Percentiles rank a stretch among this genome's conserved stretches.
These are phyloP conservation scores for Pseudomugil gertrudae DNA, from an alignment of 2,797 vertebrate species.

Conservation along the genomic window DNA sequence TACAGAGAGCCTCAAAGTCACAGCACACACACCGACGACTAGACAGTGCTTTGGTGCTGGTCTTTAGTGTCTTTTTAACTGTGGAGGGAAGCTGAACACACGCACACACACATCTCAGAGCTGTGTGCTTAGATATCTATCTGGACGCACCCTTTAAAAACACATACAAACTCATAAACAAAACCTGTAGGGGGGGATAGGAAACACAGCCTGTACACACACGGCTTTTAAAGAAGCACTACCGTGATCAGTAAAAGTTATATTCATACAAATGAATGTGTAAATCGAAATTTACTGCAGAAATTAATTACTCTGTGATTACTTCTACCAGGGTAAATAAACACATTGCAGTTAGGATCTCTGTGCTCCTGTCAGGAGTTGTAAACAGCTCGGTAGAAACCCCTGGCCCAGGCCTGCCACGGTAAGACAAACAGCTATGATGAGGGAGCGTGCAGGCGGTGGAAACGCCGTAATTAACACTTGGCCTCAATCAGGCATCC, in stretches of 20 bases:
- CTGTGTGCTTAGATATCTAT: slow-evolving; percentile 74
- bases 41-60: slow-evolving; percentile 38
- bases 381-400: slow-evolving; percentile 46
- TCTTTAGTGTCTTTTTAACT: slow-evolving; percentile 55
- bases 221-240: rapidly evolving
- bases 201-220: slow-evolving; percentile 1
- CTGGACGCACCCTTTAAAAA: slow-evolving; percentile 74
- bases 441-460: slow-evolving; percentile 50
- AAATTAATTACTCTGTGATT: slow-evolving; percentile 16
- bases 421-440: slow-evolving; percentile 67
- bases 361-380: slow-evolving; percentile 41
- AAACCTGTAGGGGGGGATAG: too few relatives aligned
- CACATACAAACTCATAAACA: slow-evolving; percentile 53
- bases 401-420: slow-evolving; percentile 45
- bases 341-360: slow-evolving; percentile 30
- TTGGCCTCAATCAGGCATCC: slow-evolving; percentile 64
- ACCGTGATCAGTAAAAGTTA: not conserved
- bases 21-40: slow-evolving; percentile 39
- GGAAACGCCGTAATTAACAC: slow-evolving; percentile 65
- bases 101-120: slow-evolving; percentile 46
- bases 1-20: slow-evolving; percentile 21
- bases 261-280: not conserved
- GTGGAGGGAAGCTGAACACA: slow-evolving; percentile 43
- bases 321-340: slow-evolving; percentile 46
- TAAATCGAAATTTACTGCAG: not conserved